phyloP scores from a whole-genome alignment of 1,140 invertebrate genomes.

The Sitophilus oryzae region DNA sequence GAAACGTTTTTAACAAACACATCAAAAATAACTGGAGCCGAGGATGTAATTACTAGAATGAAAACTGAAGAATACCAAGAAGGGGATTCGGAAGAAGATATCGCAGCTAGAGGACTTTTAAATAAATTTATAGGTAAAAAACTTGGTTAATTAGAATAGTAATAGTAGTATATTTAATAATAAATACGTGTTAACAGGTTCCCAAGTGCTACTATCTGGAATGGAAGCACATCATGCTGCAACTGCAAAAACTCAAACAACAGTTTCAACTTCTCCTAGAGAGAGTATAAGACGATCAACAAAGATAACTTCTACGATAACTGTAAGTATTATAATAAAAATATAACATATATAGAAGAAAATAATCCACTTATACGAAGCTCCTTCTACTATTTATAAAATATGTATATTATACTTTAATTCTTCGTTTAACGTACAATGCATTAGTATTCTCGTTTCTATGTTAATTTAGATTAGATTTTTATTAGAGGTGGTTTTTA shows the following conservation, averaged over 20 bases:
- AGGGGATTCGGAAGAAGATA: constrained; percentile 57
- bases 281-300: constrained; percentile 30
- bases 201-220: constrained; percentile 66
- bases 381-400: no score
- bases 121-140: constrained; percentile 61
- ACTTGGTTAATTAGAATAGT: neutral
- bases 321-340: constrained; percentile 32
- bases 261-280: constrained; percentile 19
- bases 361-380: no score
- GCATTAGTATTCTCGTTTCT: no score
- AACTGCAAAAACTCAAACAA: constrained; percentile 7
- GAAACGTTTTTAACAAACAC: constrained; percentile 61
- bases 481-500: no score
- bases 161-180: neutral
- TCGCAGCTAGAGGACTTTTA: constrained; percentile 63
- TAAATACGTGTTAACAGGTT: constrained; percentile 44
- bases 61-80: constrained; percentile 47
- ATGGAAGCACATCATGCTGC: constrained; percentile 48
- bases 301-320: constrained; percentile 38
- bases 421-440: no score
- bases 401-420: no score
- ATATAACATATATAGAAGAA: no score
- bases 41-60: constrained; percentile 69
- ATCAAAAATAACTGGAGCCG: constrained; percentile 61
- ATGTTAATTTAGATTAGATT: no score